Conservation (phyloP, 1,140 invertebrate genomes). For the Lepidurus couesii region DNA sequence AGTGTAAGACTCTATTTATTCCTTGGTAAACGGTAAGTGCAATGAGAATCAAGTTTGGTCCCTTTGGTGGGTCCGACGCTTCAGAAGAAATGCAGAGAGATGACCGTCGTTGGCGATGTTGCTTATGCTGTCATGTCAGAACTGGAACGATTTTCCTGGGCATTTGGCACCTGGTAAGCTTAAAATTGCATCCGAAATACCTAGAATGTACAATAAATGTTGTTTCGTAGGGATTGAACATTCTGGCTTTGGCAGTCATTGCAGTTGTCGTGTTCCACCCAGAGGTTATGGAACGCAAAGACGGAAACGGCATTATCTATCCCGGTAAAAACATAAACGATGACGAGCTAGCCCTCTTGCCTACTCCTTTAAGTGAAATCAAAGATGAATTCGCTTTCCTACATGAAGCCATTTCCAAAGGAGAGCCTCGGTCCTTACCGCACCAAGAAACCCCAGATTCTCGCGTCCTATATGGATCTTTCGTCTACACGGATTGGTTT, state of each 20-base stretch:
- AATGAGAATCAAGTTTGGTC: conserved; percentile 33
- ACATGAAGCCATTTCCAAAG: neutral
- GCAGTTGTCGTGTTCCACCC: conserved; percentile 66
- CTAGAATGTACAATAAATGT: neutral
- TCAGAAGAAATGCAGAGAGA: conserved; percentile 27
- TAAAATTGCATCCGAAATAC: too few species aligned
- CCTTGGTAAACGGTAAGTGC: neutral
- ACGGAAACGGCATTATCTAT: conserved; percentile 29
- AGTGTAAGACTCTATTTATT: neutral
- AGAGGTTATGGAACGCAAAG: conserved; percentile 45
- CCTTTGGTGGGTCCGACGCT: conserved; percentile 12
- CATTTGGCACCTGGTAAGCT: conserved; percentile 69
- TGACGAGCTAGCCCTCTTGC: conserved; percentile 50
- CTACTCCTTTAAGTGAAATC: conserved; percentile 61
- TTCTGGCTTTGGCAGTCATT: conserved; percentile 61
- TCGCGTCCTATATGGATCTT: conserved; percentile 25
- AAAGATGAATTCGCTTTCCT: conserved; percentile 43
- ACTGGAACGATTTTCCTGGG: conserved; percentile 73
- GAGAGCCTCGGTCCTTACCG: neutral
- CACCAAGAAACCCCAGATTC: conserved; percentile 21
- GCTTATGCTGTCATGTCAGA: conserved; percentile 73
- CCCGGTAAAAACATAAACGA: conserved; percentile 44
- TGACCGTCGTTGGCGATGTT: conserved; percentile 57
- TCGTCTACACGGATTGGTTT: conserved; percentile 30
- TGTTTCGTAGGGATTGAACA: conserved; percentile 58